phyloP scores from a whole-genome alignment of 2,888 invertebrate species.

The Cheilosia vernalis region DNA sequence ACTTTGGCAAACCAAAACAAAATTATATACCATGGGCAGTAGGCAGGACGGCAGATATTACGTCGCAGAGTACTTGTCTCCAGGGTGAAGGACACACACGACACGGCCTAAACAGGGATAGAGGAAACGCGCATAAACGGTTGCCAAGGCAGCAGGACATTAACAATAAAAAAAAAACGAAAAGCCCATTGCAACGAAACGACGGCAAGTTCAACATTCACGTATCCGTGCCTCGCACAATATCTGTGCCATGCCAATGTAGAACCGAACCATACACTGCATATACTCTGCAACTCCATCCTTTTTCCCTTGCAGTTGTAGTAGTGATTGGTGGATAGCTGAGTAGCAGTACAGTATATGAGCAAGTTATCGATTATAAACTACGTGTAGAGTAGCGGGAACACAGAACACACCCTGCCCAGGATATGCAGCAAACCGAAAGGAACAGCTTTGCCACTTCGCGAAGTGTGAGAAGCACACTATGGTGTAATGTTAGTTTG shows the following conservation, averaged over 20 bases:
- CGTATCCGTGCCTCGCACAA: conserved; percentile 70
- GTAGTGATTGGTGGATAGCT: conserved; percentile 20
- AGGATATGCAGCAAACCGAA: conserved; percentile 54
- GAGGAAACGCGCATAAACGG: conserved; percentile 56
- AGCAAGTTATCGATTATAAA: conserved; percentile 61
- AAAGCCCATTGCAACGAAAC: conserved; percentile 44
- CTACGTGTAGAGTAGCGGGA: conserved; percentile 33
- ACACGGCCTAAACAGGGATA: conserved; percentile 39
- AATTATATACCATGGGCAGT: background rate
- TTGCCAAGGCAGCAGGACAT: conserved; percentile 24
- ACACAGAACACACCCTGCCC: conserved; percentile 50
- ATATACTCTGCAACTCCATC: conserved; percentile 14
- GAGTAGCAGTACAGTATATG: background rate
- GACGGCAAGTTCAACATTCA: conserved; percentile 66
- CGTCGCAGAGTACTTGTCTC: conserved; percentile 27
- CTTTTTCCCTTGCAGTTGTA: conserved; percentile 13
- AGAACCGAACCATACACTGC: conserved; percentile 27
- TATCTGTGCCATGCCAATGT: conserved; percentile 72
- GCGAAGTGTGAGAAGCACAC: conserved; percentile 3
- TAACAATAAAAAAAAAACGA: conserved; percentile 17
- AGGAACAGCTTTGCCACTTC: conserved; percentile 57
- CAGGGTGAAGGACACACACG: conserved; percentile 68
- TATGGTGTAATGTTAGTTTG: conserved; percentile 8
- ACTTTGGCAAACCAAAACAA: background rate
- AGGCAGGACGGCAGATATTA: conserved; percentile 5